Percentiles rank a stretch among this genome's conserved stretches.
Evolutionary conservation across 2,797 vertebrate species (phyloP).

Genomic region (Choloepus didactylus): DNA sequence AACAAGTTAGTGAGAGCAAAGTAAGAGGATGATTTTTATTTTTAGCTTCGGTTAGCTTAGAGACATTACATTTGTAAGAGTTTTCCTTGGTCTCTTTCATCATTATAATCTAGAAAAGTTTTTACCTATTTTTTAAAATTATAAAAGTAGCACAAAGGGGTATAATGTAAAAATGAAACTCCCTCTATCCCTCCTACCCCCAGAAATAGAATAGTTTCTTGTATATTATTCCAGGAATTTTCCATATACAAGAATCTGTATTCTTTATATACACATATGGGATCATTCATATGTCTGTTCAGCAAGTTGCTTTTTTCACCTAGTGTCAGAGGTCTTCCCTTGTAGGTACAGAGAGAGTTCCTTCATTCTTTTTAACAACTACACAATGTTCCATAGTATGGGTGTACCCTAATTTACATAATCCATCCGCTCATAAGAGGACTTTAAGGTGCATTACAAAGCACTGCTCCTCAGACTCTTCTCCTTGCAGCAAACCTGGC

Average conservation of each 20-base stretch:
- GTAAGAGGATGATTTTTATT: constrained; percentile 48
- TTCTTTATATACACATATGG: not conserved
- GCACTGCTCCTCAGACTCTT: not conserved
- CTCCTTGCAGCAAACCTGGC: not conserved
- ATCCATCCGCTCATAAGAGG: not conserved
- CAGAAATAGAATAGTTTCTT: constrained; percentile 51
- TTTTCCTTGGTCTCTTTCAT: constrained; percentile 41
- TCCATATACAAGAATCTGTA: not conserved
- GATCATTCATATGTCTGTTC: not conserved
- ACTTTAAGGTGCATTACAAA: constrained; percentile 29
- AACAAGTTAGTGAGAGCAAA: not conserved
- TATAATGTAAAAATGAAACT: not conserved
- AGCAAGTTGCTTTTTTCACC: not conserved
- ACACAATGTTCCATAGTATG: not conserved
- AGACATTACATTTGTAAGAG: constrained; percentile 46
- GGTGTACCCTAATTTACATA: not conserved
- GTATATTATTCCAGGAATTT: constrained; percentile 34
- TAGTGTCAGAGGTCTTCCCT: not conserved
- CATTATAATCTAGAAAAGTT: constrained; percentile 34
- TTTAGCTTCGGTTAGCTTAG: constrained; percentile 33
- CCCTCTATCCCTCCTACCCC: not conserved
- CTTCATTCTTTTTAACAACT: constrained; percentile 25
- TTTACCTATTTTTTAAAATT: constrained; percentile 48
- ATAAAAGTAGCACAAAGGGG: not conserved
- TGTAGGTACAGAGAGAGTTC: not conserved